These are phyloP conservation scores for Mesorhabditis belari DNA, from an alignment of 2,888 invertebrate genomes.

Conservation along the genomic window DNA sequence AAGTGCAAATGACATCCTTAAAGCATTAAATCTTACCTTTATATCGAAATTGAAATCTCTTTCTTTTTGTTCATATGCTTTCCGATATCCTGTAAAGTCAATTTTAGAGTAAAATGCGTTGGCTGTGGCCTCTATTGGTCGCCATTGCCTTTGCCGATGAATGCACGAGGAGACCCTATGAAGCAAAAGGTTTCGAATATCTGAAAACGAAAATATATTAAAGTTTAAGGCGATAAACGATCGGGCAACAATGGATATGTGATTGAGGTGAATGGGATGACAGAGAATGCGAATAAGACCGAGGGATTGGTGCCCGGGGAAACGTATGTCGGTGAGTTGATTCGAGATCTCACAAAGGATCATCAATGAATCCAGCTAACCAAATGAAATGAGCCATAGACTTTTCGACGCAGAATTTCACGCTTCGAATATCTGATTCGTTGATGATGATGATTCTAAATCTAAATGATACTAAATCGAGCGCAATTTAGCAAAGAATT, in stretches of 20 bases:
- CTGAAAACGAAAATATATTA: too few relatives aligned
- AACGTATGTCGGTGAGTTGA: background rate
- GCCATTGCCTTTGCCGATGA: background rate
- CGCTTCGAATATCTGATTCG: conserved; percentile 31
- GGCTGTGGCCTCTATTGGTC: too few relatives aligned
- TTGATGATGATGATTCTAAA: conserved; percentile 46
- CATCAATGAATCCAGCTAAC: conserved; percentile 11
- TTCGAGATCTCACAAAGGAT: conserved; percentile 16
- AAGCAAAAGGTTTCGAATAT: conserved; percentile 34
- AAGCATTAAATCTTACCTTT: too few relatives aligned
- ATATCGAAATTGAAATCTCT: too few relatives aligned
- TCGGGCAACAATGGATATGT: conserved; percentile 50
- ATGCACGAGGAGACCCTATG: conserved; percentile 31
- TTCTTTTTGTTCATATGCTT: too few relatives aligned
- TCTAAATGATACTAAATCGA: too few relatives aligned
- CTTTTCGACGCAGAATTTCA: too few relatives aligned
- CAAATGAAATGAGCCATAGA: too few relatives aligned
- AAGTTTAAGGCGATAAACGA: conserved; percentile 24
- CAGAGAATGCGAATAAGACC: background rate
- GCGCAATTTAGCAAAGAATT: too few relatives aligned
- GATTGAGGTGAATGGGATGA: conserved; percentile 29
- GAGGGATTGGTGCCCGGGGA: background rate
- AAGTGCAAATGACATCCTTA: too few relatives aligned
- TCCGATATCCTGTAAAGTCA: too few relatives aligned
- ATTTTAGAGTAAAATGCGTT: too few relatives aligned